Evolutionary conservation across 2,113 vertebrate species (phyloP).

Genomic region (Excalfactoria chinensis): DNA sequence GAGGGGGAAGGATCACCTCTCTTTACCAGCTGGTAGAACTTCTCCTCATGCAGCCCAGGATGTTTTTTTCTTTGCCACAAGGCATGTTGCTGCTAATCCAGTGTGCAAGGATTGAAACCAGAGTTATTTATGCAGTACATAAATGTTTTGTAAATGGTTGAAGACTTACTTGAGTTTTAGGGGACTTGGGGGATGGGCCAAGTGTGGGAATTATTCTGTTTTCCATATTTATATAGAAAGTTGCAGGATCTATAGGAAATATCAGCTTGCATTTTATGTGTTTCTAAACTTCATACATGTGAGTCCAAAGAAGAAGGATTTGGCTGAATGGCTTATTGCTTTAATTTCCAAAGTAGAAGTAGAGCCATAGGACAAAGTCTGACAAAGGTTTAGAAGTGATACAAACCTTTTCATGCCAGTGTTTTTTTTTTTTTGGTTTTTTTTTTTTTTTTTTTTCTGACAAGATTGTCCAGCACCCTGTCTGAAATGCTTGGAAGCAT

Average conservation of each 20-base stretch:
- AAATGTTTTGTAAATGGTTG: neutral
- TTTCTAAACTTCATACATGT: neutral
- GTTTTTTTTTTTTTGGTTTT: neutral
- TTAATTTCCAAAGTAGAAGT: neutral
- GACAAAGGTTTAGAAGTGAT: neutral
- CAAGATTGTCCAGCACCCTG: neutral
- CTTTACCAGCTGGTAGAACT: neutral
- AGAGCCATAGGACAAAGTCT: neutral
- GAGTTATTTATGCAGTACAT: neutral
- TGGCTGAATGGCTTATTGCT: neutral
- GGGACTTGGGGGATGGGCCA: neutral
- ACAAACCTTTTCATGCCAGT: fast-evolving
- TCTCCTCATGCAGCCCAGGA: neutral
- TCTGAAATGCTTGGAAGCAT: neutral
- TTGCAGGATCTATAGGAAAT: neutral
- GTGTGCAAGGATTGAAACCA: neutral
- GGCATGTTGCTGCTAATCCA: neutral
- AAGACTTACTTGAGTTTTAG: neutral
- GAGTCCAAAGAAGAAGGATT: neutral
- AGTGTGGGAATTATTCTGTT: neutral
- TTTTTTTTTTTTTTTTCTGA: neutral
- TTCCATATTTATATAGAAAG: neutral
- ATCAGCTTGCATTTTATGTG: neutral
- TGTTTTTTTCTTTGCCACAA: neutral
- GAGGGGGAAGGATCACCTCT: neutral